These are phyloP conservation scores for Mesoclemmys tuberculata DNA, from an alignment of 2,113 vertebrate genomes.

Conservation along the genomic window DNA sequence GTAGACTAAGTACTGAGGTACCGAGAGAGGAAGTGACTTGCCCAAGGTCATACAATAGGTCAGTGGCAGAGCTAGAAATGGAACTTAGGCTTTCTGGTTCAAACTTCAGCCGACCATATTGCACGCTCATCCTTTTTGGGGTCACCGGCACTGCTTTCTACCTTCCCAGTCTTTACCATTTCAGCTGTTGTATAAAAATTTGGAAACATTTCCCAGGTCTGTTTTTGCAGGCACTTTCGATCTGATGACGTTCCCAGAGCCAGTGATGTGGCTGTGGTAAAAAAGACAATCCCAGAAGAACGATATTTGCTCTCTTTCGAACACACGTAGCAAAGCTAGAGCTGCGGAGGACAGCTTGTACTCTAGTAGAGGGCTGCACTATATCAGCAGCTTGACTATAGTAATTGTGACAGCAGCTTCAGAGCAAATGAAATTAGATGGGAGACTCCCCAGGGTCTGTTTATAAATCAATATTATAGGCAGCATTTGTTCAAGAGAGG, in stretches of 20 bases:
- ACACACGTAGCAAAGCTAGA: not conserved
- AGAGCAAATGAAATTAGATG: not conserved
- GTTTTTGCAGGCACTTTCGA: not conserved
- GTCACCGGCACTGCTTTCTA: not conserved
- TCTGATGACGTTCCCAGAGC: not conserved
- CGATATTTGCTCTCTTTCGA: not conserved
- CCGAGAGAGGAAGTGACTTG: not conserved
- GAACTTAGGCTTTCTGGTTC: not conserved
- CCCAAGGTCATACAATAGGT: not conserved
- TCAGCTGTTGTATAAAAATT: not conserved
- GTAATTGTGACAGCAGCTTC: not conserved
- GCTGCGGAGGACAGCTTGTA: not conserved
- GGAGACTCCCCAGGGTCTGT: not conserved
- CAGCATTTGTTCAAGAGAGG: not conserved
- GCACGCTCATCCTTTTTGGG: not conserved
- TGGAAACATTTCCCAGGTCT: rapidly evolving
- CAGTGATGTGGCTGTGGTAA: not conserved
- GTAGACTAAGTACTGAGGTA: not conserved
- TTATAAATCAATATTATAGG: not conserved
- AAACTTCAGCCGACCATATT: not conserved
- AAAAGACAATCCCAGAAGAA: not conserved
- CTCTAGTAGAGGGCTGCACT: not conserved
- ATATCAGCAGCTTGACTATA: constrained; percentile 4
- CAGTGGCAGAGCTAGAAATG: not conserved
- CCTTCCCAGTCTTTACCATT: not conserved